phyloP scores from a whole-genome alignment of 1,140 invertebrate genomes.

The Zaprionus kolodkinae region DNA sequence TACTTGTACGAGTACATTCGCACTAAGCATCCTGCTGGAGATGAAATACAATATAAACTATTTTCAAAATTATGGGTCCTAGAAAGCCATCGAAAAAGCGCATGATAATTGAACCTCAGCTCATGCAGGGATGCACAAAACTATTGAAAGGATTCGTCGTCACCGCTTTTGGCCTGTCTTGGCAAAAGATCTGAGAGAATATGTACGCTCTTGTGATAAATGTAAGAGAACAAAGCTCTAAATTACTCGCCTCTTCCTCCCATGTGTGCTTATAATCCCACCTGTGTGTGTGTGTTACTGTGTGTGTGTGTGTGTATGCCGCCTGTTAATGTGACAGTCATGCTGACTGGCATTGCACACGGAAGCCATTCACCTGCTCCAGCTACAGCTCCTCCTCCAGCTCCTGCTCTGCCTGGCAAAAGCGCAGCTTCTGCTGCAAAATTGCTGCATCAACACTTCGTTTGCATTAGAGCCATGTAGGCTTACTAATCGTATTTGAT shows the following conservation, averaged over 20 bases:
- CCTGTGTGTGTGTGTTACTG: too few species aligned
- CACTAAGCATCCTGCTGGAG: constrained; percentile 3
- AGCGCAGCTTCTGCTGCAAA: constrained; percentile 63
- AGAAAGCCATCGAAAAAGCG: neutral
- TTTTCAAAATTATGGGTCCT: constrained; percentile 24
- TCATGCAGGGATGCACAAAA: constrained; percentile 9
- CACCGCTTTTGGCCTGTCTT: constrained; percentile 6
- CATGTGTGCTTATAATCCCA: too few species aligned
- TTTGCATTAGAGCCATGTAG: constrained; percentile 68
- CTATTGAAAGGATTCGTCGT: constrained; percentile 7
- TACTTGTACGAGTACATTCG: neutral
- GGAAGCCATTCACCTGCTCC: constrained; percentile 56
- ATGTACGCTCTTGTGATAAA: neutral
- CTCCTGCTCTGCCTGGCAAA: constrained; percentile 64
- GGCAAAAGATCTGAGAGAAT: neutral
- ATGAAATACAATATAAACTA: constrained; percentile 3
- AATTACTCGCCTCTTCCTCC: too few species aligned
- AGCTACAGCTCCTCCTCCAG: constrained; percentile 15
- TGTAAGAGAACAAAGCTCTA: too few species aligned
- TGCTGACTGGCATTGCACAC: constrained; percentile 75
- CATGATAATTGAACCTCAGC: neutral
- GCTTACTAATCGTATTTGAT: too few species aligned
- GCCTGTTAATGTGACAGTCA: constrained; percentile 78
- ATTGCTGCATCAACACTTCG: constrained; percentile 81
- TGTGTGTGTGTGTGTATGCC: constrained; percentile 35